Evolutionary conservation across 2,113 vertebrate species (phyloP), one percentile per base, ranked within the genome.

Genomic region (Piprites chloris): DNA sequence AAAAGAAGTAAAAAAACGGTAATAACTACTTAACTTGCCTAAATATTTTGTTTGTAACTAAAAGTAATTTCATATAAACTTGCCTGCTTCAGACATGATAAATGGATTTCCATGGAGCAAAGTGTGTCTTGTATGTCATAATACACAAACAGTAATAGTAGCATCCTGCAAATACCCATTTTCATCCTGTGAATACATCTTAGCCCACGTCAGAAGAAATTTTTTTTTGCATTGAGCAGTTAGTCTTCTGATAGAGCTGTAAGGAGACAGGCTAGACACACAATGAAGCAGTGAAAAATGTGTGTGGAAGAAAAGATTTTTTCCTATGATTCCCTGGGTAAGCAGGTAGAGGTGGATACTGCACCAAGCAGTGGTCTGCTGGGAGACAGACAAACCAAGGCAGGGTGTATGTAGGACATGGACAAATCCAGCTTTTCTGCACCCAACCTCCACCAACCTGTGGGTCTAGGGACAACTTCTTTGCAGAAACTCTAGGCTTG

Each of bases 381-480:
- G 35, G 3, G 1, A 59, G 10, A 44, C 5, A 27, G 26, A 5
- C 46, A 66, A 35, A 27, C 3, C 23, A 68, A 41, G 9, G 8
- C 11, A 62, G 13, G 7, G 8, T 75, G 44, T 82, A 9, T 13
- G 8, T 14, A 62, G 17, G 26, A 41, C 2, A 3, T 5, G 22
- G 23, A 69, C 23, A 44, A 19, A 73, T 33, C 18, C 9, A 72
- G 4, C 8, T 49, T 7, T 53, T 61, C 56, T 62, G 4, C 14
- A 5, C 11, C 6, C 24, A 71, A 0, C 7, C 20, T 72, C 21
- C 11, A 42, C 6, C 26, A 79, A 1, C 5, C 21, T 50, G 12
- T 4, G 5, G 5, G 35, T 35, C 41, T 66, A 24, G 9, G 17
- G 11, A 67, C 24, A 71, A 32, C 9, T 76, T 62, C 27, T 49